A percentile compares a stretch with the other conserved stretches of the same genome.
Evolutionary conservation across 2,888 invertebrate species (phyloP).

Genomic region (Rugalucina vietnamica): DNA sequence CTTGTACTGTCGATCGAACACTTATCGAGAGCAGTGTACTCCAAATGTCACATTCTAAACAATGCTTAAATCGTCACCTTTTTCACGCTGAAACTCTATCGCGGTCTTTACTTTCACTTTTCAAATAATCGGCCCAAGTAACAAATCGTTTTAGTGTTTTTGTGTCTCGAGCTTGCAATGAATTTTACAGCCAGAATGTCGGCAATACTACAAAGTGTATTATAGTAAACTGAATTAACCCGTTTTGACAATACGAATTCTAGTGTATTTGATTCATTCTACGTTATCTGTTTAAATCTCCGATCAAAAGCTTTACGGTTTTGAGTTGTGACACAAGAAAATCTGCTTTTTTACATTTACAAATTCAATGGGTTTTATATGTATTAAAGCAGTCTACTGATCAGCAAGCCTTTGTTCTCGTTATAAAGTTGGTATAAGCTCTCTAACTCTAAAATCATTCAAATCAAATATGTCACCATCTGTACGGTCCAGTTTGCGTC

Average conservation of each 20-base stretch:
- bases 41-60: background rate
- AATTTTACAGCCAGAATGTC: background rate
- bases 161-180: background rate
- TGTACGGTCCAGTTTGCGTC: too few relatives aligned
- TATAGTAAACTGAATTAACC: background rate
- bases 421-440: too few relatives aligned
- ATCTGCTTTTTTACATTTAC: too few relatives aligned
- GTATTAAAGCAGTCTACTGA: too few relatives aligned
- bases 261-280: background rate
- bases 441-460: too few relatives aligned
- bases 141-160: background rate
- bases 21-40: background rate
- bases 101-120: background rate
- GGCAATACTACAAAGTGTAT: background rate
- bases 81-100: background rate
- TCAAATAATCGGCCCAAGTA: background rate
- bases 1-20: background rate
- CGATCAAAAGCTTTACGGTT: constrained; percentile 10
- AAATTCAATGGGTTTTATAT: too few relatives aligned
- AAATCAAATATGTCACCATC: too few relatives aligned
- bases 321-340: too few relatives aligned
- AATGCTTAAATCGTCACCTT: background rate
- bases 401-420: too few relatives aligned
- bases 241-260: background rate
- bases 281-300: constrained; percentile 5